These are phyloP conservation scores for Loxodonta africana DNA, from an alignment of 2,113 vertebrate genomes.

Conservation along the genomic window DNA sequence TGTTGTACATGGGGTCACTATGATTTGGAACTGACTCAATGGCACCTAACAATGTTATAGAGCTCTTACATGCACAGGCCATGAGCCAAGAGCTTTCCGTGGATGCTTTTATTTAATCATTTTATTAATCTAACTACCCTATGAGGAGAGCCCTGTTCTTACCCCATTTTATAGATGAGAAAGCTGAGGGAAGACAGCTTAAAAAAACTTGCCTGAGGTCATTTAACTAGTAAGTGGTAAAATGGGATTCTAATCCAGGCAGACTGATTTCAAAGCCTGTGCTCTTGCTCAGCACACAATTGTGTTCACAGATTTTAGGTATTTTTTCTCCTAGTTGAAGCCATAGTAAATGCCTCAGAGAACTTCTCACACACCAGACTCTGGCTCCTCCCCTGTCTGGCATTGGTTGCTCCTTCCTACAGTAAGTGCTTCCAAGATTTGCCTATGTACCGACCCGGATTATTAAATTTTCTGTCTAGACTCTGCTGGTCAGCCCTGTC, in stretches of 20 bases:
- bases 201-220: background rate
- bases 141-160: background rate
- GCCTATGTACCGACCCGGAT: background rate
- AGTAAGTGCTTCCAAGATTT: background rate
- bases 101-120: too few relatives aligned
- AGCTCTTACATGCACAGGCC: background rate
- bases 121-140: too few relatives aligned
- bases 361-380: background rate
- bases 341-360: background rate
- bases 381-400: background rate
- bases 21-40: too few relatives aligned
- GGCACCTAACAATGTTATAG: background rate
- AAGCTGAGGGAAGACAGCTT: background rate
- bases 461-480: background rate
- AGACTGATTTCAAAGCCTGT: background rate
- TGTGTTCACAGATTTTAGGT: background rate
- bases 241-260: background rate
- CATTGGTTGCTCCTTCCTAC: background rate
- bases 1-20: too few relatives aligned
- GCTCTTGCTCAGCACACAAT: background rate
- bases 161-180: background rate
- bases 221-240: background rate
- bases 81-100: background rate
- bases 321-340: slow-evolving; percentile 3
- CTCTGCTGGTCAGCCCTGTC: background rate